These are phyloP conservation scores for Vulpes ferrilata DNA, from an alignment of 2,113 vertebrate species.

Conservation along the genomic window DNA sequence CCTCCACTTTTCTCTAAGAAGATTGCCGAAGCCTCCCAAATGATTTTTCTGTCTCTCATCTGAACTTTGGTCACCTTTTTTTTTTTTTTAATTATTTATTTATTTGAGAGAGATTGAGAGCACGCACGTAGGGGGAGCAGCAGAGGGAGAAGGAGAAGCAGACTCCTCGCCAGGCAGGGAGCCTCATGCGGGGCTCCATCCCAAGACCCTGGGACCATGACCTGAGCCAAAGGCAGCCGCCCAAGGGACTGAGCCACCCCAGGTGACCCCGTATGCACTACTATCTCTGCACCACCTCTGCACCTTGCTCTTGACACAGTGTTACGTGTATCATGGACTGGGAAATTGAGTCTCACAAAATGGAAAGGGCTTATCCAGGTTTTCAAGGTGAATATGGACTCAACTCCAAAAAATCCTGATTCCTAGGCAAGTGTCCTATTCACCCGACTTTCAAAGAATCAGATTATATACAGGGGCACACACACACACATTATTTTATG, in stretches of 20 bases:
- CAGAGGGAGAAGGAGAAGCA: no score
- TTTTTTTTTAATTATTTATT: no score
- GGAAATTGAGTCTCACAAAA: background rate
- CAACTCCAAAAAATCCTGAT: slow-evolving; percentile 15
- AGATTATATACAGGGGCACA: background rate
- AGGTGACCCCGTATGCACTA: no score
- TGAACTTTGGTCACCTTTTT: background rate
- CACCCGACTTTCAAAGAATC: background rate
- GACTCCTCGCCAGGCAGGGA: no score
- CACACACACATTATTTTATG: background rate
- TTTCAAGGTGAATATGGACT: background rate
- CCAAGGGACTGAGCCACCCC: no score
- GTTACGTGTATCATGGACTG: background rate
- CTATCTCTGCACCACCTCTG: background rate
- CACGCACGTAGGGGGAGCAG: no score
- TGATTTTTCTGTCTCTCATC: background rate
- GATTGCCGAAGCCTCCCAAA: background rate
- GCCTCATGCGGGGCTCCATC: no score
- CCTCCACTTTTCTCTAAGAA: background rate
- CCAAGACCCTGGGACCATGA: no score
- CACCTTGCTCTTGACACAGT: background rate
- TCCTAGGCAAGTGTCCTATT: background rate
- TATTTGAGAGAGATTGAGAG: no score
- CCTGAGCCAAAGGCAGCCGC: no score
- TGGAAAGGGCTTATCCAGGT: background rate